A percentile compares a stretch with the other conserved stretches of the same genome.
These are phyloP conservation scores for Furcifer pardalis DNA, from an alignment of 2,797 vertebrate genomes.

Conservation along the genomic window DNA sequence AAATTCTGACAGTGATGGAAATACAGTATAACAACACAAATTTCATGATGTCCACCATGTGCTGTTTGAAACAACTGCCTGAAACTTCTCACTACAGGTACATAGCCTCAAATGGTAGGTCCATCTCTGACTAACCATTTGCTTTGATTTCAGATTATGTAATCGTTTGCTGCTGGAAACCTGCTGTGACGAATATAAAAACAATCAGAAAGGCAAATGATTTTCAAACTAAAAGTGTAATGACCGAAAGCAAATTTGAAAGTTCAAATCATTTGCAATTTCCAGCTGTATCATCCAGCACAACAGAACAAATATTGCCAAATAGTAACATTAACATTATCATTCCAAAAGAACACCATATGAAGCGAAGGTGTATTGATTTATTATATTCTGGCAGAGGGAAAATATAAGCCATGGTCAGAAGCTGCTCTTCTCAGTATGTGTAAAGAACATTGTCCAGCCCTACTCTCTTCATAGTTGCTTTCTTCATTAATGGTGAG, in stretches of 20 bases:
- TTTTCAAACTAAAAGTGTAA: slow-evolving; percentile 55
- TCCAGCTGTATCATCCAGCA: slow-evolving; percentile 5
- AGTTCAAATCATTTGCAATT: slow-evolving; percentile 62
- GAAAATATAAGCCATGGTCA: background rate
- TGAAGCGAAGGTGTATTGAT: slow-evolving; percentile 40
- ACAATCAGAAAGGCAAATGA: slow-evolving; percentile 60
- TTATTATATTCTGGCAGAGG: slow-evolving; percentile 6
- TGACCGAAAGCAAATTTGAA: slow-evolving; percentile 52
- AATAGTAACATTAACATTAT: slow-evolving; percentile 58
- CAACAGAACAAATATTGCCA: slow-evolving; percentile 56
- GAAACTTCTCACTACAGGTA: no score
- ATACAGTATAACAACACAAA: no score
- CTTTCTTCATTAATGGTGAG: no score
- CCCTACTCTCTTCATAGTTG: no score
- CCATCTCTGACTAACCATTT: background rate
- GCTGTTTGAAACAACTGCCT: background rate
- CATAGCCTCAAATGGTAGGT: no score
- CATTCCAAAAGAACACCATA: slow-evolving; percentile 38
- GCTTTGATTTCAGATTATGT: no score
- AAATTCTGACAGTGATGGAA: no score
- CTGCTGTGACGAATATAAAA: slow-evolving; percentile 6
- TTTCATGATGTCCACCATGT: no score
- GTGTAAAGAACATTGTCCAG: no score
- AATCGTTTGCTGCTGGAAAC: slow-evolving; percentile 52
- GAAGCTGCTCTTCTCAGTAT: no score